A percentile compares a stretch with the other conserved stretches of the same genome.
phyloP scores from a whole-genome alignment of 2,888 invertebrate species.

The Chelonus formosanus region DNA sequence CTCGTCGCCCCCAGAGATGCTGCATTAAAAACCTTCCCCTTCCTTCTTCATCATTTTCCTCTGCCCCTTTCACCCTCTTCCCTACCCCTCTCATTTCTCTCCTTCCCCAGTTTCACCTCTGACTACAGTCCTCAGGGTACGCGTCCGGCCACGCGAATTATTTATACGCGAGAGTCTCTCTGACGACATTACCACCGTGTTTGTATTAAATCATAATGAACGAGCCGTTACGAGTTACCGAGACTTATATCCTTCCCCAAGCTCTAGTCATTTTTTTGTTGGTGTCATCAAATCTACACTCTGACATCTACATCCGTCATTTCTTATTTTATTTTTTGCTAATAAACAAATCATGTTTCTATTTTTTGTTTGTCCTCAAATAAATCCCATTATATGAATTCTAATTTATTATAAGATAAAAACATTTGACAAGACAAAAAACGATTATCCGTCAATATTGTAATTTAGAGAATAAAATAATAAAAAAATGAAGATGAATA shows the following conservation, averaged over 20 bases:
- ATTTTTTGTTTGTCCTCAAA: too few relatives aligned
- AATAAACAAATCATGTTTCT: too few relatives aligned
- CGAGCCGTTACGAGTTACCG: conserved; percentile 61
- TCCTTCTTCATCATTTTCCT: conserved; percentile 39
- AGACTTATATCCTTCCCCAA: conserved; percentile 50
- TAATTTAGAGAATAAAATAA: too few relatives aligned
- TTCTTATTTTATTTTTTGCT: too few relatives aligned
- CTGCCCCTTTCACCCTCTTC: conserved; percentile 34
- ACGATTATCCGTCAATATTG: too few relatives aligned
- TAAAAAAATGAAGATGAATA: too few relatives aligned
- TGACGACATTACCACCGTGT: conserved; percentile 65
- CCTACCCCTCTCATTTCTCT: conserved; percentile 30
- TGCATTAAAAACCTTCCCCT: conserved; percentile 62
- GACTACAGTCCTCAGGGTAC: conserved; percentile 58
- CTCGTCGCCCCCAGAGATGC: conserved; percentile 63
- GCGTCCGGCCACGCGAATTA: conserved; percentile 64
- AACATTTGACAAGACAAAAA: too few relatives aligned
- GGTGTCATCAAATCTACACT: conserved; percentile 48
- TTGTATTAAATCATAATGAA: conserved; percentile 66
- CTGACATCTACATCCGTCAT: conserved; percentile 39
- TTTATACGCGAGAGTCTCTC: conserved; percentile 64
- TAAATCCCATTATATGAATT: too few relatives aligned
- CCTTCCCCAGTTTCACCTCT: conserved; percentile 28
- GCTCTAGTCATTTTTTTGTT: too few relatives aligned
- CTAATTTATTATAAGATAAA: too few relatives aligned